These are phyloP conservation scores for Virgularia gustaviana DNA, from an alignment of 92 coral and sea anemone species.

Conservation along the genomic window DNA sequence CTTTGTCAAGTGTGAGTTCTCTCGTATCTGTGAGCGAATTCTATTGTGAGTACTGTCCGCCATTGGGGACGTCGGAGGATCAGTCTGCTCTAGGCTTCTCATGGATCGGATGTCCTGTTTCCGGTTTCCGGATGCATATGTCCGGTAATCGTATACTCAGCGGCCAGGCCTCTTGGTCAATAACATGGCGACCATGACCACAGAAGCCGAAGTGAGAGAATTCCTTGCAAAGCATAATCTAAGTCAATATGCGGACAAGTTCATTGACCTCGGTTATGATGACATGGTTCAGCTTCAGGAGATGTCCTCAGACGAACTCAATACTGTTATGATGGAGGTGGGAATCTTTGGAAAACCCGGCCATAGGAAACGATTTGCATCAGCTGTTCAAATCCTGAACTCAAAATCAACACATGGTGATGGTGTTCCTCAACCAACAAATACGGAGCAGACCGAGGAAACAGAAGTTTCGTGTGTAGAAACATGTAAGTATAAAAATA, in stretches of 20 bases:
- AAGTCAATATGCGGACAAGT: not conserved
- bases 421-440: not conserved
- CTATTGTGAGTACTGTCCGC: too few relatives aligned
- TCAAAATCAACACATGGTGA: not conserved
- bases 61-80: too few relatives aligned
- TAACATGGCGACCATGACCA: too few relatives aligned
- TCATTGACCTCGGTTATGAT: conserved; percentile 2
- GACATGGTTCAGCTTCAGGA: not conserved
- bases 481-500: not conserved
- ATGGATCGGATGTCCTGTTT: too few relatives aligned
- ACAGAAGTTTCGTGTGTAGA: not conserved
- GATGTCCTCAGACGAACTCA: conserved; percentile 18
- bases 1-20: too few relatives aligned
- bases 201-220: not conserved
- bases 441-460: not conserved
- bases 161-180: too few relatives aligned
- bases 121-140: too few relatives aligned
- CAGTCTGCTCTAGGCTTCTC: too few relatives aligned
- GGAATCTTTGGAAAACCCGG: not conserved
- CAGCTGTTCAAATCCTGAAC: not conserved
- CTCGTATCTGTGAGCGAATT: too few relatives aligned
- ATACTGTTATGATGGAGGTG: not conserved
- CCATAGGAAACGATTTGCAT: conserved; percentile 10
- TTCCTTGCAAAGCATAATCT: not conserved
- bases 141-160: too few relatives aligned